These are phyloP conservation scores for Lithophane socia DNA, from an alignment of 2,888 invertebrate species.

Conservation along the genomic window DNA sequence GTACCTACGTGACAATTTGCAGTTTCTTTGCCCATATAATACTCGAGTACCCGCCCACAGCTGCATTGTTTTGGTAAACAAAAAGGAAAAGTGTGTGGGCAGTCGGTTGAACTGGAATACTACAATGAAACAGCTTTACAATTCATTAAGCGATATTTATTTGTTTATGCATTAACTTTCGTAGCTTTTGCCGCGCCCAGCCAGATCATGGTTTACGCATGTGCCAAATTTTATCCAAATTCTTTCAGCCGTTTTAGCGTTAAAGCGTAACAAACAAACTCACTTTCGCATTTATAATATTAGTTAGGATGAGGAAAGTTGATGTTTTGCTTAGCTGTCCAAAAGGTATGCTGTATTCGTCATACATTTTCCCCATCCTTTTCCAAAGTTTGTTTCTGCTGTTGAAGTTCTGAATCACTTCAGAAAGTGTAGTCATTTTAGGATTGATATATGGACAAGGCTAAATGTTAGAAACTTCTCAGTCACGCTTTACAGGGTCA, in stretches of 20 bases:
- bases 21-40: constrained; percentile 29
- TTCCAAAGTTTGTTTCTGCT: not conserved
- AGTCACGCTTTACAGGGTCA: not conserved
- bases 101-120: constrained; percentile 28
- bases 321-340: constrained; percentile 13
- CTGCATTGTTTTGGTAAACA: constrained; percentile 41
- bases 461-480: not conserved
- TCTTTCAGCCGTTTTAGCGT: too few species aligned
- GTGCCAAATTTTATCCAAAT: too few species aligned
- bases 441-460: not conserved
- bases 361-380: constrained; percentile 5
- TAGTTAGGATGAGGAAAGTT: constrained; percentile 17
- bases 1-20: constrained; percentile 29
- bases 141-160: constrained; percentile 39
- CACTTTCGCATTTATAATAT: too few species aligned
- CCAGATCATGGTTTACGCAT: too few species aligned
- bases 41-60: constrained; percentile 44
- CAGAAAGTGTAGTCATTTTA: not conserved
- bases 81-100: constrained; percentile 37
- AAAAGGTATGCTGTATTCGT: not conserved
- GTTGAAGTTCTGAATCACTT: too few species aligned
- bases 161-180: constrained; percentile 16
- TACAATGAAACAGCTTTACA: constrained; percentile 54
- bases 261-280: too few species aligned
- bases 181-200: too few species aligned